Percentiles rank a stretch among this genome's conserved stretches.
Conservation (phyloP, 2,888 invertebrate species). For the Mythimna ferrago region DNA sequence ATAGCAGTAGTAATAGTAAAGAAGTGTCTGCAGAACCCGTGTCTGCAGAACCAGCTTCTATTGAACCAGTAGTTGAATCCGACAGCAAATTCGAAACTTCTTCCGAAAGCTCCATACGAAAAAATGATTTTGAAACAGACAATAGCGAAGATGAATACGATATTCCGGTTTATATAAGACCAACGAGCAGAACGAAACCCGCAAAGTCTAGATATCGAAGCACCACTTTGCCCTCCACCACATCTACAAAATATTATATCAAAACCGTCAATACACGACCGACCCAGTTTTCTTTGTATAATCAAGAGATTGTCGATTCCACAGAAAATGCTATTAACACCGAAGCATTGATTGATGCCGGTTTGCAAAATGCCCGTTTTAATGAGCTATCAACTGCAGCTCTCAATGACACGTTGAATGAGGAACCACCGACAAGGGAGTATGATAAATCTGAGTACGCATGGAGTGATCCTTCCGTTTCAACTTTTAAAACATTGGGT, state of each 20-base stretch:
- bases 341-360: constrained; percentile 72
- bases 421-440: constrained; percentile 63
- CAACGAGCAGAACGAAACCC: constrained; percentile 64
- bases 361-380: constrained; percentile 67
- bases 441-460: constrained; percentile 63
- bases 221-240: constrained; percentile 64
- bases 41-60: constrained; percentile 54
- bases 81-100: constrained; percentile 63
- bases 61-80: constrained; percentile 59
- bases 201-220: constrained; percentile 56
- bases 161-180: constrained; percentile 71
- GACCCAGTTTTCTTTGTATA: constrained; percentile 70
- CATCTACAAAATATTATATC: constrained; percentile 78
- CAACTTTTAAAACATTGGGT: constrained; percentile 89
- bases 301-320: constrained; percentile 67
- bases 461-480: constrained; percentile 85
- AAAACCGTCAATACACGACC: constrained; percentile 82
- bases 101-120: constrained; percentile 69
- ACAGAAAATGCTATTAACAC: constrained; percentile 76
- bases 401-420: constrained; percentile 58
- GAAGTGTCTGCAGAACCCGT: constrained; percentile 63
- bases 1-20: constrained; percentile 71
- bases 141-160: constrained; percentile 74
- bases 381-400: constrained; percentile 52
- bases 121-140: constrained; percentile 73